Percentiles rank a stretch among this genome's conserved stretches.
phyloP scores from a whole-genome alignment of 2,113 vertebrate species.

The Phyllostomus discolor region DNA sequence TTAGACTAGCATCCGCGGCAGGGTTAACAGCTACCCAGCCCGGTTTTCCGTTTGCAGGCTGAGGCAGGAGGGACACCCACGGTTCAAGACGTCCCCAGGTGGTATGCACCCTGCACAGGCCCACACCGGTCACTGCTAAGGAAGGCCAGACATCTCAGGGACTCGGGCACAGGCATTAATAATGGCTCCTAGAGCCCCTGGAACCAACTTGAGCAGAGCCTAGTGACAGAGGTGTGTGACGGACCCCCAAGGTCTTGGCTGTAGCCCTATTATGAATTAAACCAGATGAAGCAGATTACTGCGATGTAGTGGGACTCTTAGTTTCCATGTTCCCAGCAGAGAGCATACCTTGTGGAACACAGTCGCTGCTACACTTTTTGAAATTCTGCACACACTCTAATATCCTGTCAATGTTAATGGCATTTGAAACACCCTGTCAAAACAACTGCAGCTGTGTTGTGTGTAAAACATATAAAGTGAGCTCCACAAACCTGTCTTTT shows the following conservation, averaged over 20 bases:
- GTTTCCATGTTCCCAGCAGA: background rate
- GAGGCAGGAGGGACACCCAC: background rate
- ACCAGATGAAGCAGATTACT: background rate
- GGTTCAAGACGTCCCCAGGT: background rate
- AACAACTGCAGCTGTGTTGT: background rate
- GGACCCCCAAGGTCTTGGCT: background rate
- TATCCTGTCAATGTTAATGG: slow-evolving; percentile 1
- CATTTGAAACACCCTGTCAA: slow-evolving; percentile 13
- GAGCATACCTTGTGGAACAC: background rate
- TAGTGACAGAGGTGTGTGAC: background rate
- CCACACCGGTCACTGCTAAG: background rate
- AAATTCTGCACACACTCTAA: background rate
- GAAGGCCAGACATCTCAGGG: background rate
- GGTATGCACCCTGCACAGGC: background rate
- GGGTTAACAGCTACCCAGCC: background rate
- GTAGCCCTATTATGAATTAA: background rate
- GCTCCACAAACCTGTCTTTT: slow-evolving; percentile 44
- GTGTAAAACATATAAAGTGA: slow-evolving; percentile 30
- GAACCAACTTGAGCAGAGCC: background rate
- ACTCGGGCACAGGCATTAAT: background rate
- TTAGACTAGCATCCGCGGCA: rapidly evolving
- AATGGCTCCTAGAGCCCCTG: background rate
- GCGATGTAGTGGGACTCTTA: background rate
- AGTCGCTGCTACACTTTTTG: background rate
- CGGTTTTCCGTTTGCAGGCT: background rate